phyloP scores from a whole-genome alignment of 2,888 invertebrate genomes.

The Orthosia cruda region DNA sequence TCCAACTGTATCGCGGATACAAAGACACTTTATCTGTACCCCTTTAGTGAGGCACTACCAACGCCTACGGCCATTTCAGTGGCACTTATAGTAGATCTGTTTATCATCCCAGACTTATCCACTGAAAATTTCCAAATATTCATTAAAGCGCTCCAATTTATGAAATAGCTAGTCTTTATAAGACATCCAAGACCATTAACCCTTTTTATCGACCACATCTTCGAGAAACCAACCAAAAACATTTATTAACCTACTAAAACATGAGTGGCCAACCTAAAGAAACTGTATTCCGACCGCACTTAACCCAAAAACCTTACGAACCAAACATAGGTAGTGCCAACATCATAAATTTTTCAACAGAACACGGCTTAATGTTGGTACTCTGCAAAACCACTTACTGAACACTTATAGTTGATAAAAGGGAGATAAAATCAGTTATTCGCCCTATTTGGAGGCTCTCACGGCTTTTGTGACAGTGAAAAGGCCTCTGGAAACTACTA shows the following conservation, averaged over 20 bases:
- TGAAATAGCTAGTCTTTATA: neutral
- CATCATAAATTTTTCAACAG: constrained; percentile 57
- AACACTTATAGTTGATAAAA: constrained; percentile 63
- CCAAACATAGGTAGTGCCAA: constrained; percentile 37
- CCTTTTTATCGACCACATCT: constrained; percentile 12
- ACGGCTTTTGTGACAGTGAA: constrained; percentile 26
- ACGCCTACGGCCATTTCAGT: too few species aligned
- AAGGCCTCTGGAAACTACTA: constrained; percentile 7
- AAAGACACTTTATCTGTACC: too few species aligned
- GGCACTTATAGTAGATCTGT: too few species aligned
- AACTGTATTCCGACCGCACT: constrained; percentile 48
- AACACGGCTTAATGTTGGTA: constrained; percentile 47
- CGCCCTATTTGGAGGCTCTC: constrained; percentile 43
- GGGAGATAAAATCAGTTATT: constrained; percentile 58
- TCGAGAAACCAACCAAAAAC: neutral
- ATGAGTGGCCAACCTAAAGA: constrained; percentile 32
- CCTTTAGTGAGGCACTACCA: too few species aligned
- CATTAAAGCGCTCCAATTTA: neutral
- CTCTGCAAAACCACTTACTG: constrained; percentile 49
- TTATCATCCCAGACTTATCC: too few species aligned
- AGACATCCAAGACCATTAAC: neutral
- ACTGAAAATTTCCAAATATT: too few species aligned
- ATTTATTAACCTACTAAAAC: constrained; percentile 39
- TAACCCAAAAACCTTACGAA: constrained; percentile 47
- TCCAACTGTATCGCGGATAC: too few species aligned